Base-by-base conservation (phyloP, 2,888 invertebrate genomes). In the Sclerodermus sp. region DNA sequence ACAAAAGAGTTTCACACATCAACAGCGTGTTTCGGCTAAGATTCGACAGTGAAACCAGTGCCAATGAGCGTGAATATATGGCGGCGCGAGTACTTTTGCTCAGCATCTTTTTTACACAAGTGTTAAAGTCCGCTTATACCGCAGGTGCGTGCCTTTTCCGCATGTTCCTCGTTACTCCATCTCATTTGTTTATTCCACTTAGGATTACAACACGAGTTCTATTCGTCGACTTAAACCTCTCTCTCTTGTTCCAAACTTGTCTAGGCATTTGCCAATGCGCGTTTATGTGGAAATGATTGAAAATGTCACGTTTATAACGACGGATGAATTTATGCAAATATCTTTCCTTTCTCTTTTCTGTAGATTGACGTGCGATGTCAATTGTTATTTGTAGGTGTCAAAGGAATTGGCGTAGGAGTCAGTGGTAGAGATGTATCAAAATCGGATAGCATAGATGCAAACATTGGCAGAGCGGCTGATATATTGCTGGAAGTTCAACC, bases 101-200 rank as follows among this genome's bases (percentile, higher is more conserved):
- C 66, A 71, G 75, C 71, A 74, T 77, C 67, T 77, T 77, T 71
- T 76, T 77, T 74, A 77, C 76, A 74, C 77, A 77, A 76, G 76
- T 76, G 71, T 67, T 77, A 60, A 67, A 72, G 68, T 68, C 73
- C 66, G 71, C 67, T 68, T 70, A 64, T 64, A 64, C 70, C 66
- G 72, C 76, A 76, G 76, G 77, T 77, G 66, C 61, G 71, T 72
- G 53, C 42, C 30, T 39, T 42, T 30, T 49, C 43, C 36, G 42
- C 49, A 51, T 46, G 46, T 47, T 46, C 41, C 48, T 43, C 23
- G 8, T 3, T 23, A 8, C 23, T 51, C 43, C 49, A 48, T 51
- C 46, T 40, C 50, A 53, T 56, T 57, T 62, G 57, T 66, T 58
- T 60, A 55, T 62, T n/a, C n/a, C n/a, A n/a, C n/a, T n/a, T n/a